phyloP scores from a whole-genome alignment of 1,140 invertebrate genomes.

The Colletes latitarsis region DNA sequence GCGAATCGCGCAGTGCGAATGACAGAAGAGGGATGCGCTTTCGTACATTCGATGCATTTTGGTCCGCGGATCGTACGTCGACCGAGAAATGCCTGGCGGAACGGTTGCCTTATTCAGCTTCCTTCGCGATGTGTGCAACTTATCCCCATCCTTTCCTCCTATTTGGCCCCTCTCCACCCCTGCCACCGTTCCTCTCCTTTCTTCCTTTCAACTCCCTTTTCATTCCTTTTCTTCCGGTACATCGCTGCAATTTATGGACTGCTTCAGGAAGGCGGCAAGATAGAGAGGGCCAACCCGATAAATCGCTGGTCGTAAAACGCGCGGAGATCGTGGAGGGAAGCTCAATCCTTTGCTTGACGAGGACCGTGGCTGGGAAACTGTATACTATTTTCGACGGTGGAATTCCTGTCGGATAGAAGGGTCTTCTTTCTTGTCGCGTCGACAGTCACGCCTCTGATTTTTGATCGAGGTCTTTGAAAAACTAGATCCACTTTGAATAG shows the following conservation, averaged over 20 bases:
- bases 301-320: slow-evolving; percentile 72
- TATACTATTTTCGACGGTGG: slow-evolving; percentile 52
- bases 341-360: slow-evolving; percentile 33
- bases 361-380: slow-evolving; percentile 18
- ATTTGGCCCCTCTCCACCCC: not conserved
- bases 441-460: slow-evolving; percentile 17
- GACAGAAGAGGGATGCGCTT: slow-evolving; percentile 58
- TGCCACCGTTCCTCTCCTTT: not conserved
- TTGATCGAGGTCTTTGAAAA: too few relatives aligned
- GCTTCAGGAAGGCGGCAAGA: slow-evolving; percentile 53
- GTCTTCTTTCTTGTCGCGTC: slow-evolving; percentile 18
- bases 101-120: slow-evolving; percentile 43
- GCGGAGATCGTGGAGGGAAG: slow-evolving; percentile 43
- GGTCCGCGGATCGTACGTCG: slow-evolving; percentile 49
- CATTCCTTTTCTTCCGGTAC: slow-evolving; percentile 65
- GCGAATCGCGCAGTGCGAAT: slow-evolving; percentile 48
- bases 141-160: not conserved
- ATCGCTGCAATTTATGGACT: slow-evolving; percentile 71
- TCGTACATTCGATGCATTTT: slow-evolving; percentile 47
- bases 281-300: slow-evolving; percentile 62
- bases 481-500: too few relatives aligned
- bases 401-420: slow-evolving; percentile 54
- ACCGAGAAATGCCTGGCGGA: slow-evolving; percentile 7
- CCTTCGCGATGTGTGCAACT: slow-evolving; percentile 32
- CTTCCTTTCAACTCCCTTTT: slow-evolving; percentile 45